Base-by-base conservation (phyloP, 1,140 invertebrate genomes). In the Eriosoma lanigerum region DNA sequence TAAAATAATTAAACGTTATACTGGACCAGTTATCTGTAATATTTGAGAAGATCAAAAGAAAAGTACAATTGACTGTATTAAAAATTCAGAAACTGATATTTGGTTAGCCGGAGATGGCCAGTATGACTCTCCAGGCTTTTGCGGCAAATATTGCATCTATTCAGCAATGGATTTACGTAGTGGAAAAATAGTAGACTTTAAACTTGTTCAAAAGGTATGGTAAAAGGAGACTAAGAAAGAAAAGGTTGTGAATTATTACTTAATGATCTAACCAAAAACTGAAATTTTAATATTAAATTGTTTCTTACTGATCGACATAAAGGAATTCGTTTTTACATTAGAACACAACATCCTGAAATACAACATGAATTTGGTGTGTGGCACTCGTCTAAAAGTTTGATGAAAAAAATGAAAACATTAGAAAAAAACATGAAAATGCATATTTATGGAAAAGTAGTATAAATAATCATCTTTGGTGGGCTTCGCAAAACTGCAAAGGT, bases 371-470 rank as follows among this genome's bases (percentile, higher is more conserved):
- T 76, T 76, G 50, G 29, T 32, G 50, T 76, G n/a, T 58, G 73
- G 73, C 73, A 76, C 29, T 3, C 58, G n/a, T 50, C 52, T 38
- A 76, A 76, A 56, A 76, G 73, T 76, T 76, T 76, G 19, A 76
- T 56, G 73, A 76, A 76, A 76, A 56, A 29, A 29, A 52, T 76
- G 21, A 76, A 76, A 76, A 38, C 50, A 1, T 52, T 50, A 19
- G 46, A 54, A 76, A 76, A 56, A 76, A 56, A 38, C 21, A 56
- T 38, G 19, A 21, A 54, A 10, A 26, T 19, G 44, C 29, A 1
- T 38, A 29, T 21, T 21, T 38, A 29, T 76, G 73, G 73, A 76
- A 76, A 56, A 76, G 17, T 19, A 76, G 73, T 76, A 58, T 76
- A 9, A 76, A 54, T 54, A 76, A 76, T 38, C 73, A 58, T n/a